Base-by-base conservation (phyloP, 2,888 invertebrate species). In the Sphecodes monilicornis region DNA sequence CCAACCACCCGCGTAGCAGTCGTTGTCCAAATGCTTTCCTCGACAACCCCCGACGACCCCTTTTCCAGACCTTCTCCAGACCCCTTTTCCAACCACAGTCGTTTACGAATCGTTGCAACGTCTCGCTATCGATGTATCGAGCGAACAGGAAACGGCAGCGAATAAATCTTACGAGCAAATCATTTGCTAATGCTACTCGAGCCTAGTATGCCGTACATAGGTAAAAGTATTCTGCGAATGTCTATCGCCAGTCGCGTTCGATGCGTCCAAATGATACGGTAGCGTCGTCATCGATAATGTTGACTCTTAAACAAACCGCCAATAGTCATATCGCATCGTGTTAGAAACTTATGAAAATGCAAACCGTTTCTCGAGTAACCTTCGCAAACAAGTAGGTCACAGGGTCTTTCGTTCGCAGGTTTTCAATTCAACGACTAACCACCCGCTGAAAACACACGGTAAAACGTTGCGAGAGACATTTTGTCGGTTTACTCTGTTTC, bases 361-460 rank as follows among this genome's bases (percentile, higher is more conserved):
- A 70, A 64, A 80, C 70, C 60, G 64, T 80, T 80, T 70, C 70
- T 39, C 60, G 76, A 18, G 43, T 76, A 76, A 76, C 80, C 76
- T 80, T 80, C 76, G 80, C 13, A 26, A 57, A 32, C 29, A 80
- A 80, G 76, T 80, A 41, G 80, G 80, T 80, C 76, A 50, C 60
- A 46, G 46, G 75, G 76, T n/a, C 80, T 70, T 70, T 57, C 57
- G 64, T 36, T 29, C 70, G 54, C n/a, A 50, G 46, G 50, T 71
- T 80, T 80, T 46, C 76, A 71, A 60, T 46, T 70, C 36, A 8
- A 18, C 22, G 39, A 66, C 70, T 41, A 50, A 54, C 78, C 54
- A 54, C 54, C 54, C 54, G 54, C 39, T 78, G 41, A 41, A 32
- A 41, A 32, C 18, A 26, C 36, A 3, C 54, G 41, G 13, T 26